Percentiles rank a stretch among this genome's conserved stretches.
These are phyloP conservation scores for Glossophaga mutica DNA, from an alignment of 2,797 vertebrate genomes.

Conservation along the genomic window DNA sequence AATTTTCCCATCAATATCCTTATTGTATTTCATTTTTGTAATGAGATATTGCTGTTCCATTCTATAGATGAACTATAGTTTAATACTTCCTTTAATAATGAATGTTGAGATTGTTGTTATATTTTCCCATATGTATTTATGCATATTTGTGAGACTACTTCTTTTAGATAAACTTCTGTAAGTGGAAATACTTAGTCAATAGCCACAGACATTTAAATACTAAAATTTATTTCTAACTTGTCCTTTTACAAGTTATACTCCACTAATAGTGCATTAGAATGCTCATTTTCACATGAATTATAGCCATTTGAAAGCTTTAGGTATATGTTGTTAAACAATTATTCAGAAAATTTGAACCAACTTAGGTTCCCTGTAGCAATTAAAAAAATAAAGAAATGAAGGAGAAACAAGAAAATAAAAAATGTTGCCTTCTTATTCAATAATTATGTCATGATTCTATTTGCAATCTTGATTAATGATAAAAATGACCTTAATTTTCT, in stretches of 20 bases:
- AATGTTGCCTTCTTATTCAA: not conserved
- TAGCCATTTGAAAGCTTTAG: not conserved
- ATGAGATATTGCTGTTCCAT: not conserved
- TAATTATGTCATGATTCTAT: not conserved
- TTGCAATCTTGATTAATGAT: not conserved
- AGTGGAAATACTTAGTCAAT: not conserved
- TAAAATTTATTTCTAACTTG: slow-evolving; percentile 13
- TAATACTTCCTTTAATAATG: not conserved
- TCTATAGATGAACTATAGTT: not conserved
- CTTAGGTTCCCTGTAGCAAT: not conserved
- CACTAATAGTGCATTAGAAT: not conserved
- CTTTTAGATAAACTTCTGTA: not conserved
- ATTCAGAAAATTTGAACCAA: not conserved
- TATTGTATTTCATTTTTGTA: not conserved
- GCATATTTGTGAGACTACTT: not conserved
- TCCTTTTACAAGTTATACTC: not conserved
- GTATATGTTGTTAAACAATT: not conserved
- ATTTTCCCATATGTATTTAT: not conserved
- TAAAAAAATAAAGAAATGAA: not conserved
- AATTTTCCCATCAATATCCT: not conserved
- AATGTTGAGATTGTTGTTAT: not conserved
- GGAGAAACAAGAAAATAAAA: not conserved
- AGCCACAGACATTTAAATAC: not conserved
- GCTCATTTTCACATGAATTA: not conserved
- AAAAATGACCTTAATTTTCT: not conserved